Evolutionary conservation across 2,113 vertebrate species (phyloP), one percentile per base, ranked within the genome.

Genomic region (Ceratotherium simum): DNA sequence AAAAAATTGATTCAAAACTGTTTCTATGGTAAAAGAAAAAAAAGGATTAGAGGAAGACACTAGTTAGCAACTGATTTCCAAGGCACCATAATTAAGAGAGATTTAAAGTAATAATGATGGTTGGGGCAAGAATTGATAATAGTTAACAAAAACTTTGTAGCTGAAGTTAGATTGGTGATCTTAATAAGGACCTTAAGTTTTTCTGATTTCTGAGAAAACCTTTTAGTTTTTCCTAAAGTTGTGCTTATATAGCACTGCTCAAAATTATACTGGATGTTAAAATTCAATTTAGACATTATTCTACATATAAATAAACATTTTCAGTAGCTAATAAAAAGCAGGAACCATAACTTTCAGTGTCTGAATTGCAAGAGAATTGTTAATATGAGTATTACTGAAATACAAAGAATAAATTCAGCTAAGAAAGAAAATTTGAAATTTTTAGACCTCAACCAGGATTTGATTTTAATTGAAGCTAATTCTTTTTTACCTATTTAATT

Each of bases 21-120:
- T 82, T 85, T 95, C 87, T 81, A 46, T 82, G 33, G 6, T 70
- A 25, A 96, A 94, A 93, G 90, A 51, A 93, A 92, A 6, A 51
- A 33, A 65, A 36, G 20, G 1, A 81, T 82, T 88, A 79, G 20
- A 79, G 70, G n/a, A 75, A 86, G 67, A 64, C 7, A 69, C 0
- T 67, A 64, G 13, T 72, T 31, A 92, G 16, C 8, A 82, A 73
- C n/a, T 10, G 8, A 84, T 96, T 95, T 85, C 13, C 46, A 96
- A 31, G 12, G 39, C 0, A 79, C 21, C 2, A 1, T 86, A 81
- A 91, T 80, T 95, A 81, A 93, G 62, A 80, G 17, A 84, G 42
- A 90, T 65, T 96, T 91, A 70, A 84, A 80, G 4, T 58, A 39
- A 76, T 65, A 80, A 73, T 16, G 27, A 83, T 56, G 13, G 16